phyloP scores from a whole-genome alignment of 2,797 vertebrate genomes.

The Artibeus jamaicensis region DNA sequence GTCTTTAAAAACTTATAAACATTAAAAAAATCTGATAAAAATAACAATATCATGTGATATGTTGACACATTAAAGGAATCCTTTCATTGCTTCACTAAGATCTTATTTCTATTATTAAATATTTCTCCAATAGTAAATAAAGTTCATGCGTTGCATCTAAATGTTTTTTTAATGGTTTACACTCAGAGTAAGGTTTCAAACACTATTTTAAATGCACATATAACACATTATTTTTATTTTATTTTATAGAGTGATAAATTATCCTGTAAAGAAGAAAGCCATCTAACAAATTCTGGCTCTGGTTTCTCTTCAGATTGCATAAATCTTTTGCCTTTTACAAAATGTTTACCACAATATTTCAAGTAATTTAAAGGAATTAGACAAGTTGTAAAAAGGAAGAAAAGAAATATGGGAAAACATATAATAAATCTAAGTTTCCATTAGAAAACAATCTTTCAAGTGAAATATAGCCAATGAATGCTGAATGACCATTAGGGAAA shows the following conservation, averaged over 20 bases:
- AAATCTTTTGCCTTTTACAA: not conserved
- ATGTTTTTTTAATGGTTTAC: not conserved
- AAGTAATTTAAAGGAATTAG: not conserved
- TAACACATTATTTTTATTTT: not conserved
- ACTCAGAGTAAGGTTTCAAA: constrained; percentile 16
- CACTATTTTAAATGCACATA: constrained; percentile 33
- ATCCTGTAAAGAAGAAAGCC: constrained; percentile 9
- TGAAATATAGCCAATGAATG: constrained; percentile 21
- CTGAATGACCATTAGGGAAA: not conserved
- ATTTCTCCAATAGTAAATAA: constrained; percentile 21
- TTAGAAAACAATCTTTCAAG: constrained; percentile 41
- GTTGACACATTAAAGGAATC: constrained; percentile 45
- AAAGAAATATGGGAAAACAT: not conserved
- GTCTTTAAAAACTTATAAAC: constrained; percentile 53
- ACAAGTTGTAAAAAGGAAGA: not conserved
- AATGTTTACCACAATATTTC: constrained; percentile 40
- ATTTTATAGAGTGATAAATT: not conserved
- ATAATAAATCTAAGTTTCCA: not conserved
- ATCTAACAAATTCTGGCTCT: constrained; percentile 21
- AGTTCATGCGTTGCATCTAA: not conserved
- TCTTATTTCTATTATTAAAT: constrained; percentile 16
- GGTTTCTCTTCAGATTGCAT: not conserved
- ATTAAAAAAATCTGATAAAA: constrained; percentile 32
- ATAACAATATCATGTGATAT: not conserved
- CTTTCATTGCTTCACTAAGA: constrained; percentile 45